These are phyloP conservation scores for Amphiprion percula DNA, from an alignment of 2,113 vertebrate genomes.

Conservation along the genomic window DNA sequence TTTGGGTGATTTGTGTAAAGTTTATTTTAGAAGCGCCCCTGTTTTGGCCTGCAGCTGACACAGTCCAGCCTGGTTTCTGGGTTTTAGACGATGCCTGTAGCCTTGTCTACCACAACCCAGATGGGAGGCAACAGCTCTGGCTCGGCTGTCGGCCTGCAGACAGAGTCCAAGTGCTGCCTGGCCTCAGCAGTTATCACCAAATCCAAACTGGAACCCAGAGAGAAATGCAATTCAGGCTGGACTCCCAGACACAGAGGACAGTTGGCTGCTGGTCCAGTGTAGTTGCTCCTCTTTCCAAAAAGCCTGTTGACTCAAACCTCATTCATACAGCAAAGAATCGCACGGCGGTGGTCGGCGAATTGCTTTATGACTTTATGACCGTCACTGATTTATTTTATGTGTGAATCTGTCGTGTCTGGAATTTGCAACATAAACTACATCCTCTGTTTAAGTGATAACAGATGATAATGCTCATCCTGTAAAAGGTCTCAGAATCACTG, in stretches of 20 bases:
- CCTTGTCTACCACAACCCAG: slow-evolving; percentile 63
- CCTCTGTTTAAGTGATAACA: slow-evolving; percentile 29
- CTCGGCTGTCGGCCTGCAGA: slow-evolving; percentile 45
- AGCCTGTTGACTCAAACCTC: slow-evolving; percentile 48
- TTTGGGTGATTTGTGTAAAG: too few species aligned
- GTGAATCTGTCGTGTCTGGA: slow-evolving; percentile 36
- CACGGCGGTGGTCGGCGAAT: not conserved
- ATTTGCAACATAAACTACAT: slow-evolving; percentile 17
- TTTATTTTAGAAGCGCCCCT: too few species aligned
- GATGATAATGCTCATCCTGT: slow-evolving; percentile 3
- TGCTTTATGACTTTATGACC: not conserved
- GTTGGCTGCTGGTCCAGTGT: slow-evolving; percentile 41
- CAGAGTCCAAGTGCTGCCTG: slow-evolving; percentile 70
- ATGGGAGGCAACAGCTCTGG: slow-evolving; percentile 75
- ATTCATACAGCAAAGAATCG: slow-evolving; percentile 11
- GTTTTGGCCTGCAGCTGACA: slow-evolving; percentile 9
- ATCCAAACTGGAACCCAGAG: slow-evolving; percentile 78
- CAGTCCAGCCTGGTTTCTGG: slow-evolving; percentile 14
- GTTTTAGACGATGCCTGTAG: slow-evolving; percentile 34
- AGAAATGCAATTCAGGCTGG: slow-evolving; percentile 71
- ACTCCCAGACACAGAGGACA: slow-evolving; percentile 56
- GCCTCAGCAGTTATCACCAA: slow-evolving; percentile 69
- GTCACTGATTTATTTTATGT: slow-evolving; percentile 29
- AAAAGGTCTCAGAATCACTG: not conserved
- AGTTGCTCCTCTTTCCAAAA: slow-evolving; percentile 32